Evolutionary conservation across 1,140 invertebrate species (phyloP).

Genomic region (Drosophila seguyi): DNA sequence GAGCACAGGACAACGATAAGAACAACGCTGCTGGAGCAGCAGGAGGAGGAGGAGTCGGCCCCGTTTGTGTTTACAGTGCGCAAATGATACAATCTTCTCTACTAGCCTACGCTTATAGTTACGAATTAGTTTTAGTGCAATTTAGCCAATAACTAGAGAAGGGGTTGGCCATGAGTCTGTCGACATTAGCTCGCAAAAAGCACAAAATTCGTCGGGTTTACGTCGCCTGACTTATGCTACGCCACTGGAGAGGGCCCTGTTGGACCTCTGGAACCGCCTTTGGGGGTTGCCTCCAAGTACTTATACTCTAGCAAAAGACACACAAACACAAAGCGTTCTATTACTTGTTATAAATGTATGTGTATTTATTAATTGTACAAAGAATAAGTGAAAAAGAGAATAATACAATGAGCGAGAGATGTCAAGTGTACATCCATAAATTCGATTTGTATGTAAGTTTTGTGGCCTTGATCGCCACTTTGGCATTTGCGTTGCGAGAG

Average conservation of each 20-base stretch:
- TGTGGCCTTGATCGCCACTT: constrained; percentile 13
- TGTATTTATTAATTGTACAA: constrained; percentile 50
- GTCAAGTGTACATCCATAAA: constrained; percentile 6
- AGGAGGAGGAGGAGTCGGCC: constrained; percentile 84
- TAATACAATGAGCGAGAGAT: constrained; percentile 17
- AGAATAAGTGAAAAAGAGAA: not conserved
- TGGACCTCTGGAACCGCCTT: constrained; percentile 10
- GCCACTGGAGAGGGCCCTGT: not conserved
- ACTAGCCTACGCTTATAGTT: constrained; percentile 49
- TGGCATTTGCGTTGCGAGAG: constrained; percentile 9
- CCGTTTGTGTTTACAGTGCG: constrained; percentile 83
- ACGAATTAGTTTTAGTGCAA: constrained; percentile 49
- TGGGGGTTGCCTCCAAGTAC: constrained; percentile 16
- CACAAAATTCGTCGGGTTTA: not conserved
- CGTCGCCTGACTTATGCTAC: not conserved
- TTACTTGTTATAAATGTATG: constrained; percentile 25
- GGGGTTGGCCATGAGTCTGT: not conserved
- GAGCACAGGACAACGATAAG: constrained; percentile 62
- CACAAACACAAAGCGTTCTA: constrained; percentile 12
- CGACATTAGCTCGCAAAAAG: too few species aligned
- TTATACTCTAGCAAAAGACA: constrained; percentile 42
- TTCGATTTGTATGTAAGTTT: constrained; percentile 1
- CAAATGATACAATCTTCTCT: constrained; percentile 71
- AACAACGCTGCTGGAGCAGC: constrained; percentile 70
- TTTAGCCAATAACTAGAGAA: constrained; percentile 14